Evolutionary conservation across 1,140 invertebrate species (phyloP).

Genomic region (Hypothenemus hampei): DNA sequence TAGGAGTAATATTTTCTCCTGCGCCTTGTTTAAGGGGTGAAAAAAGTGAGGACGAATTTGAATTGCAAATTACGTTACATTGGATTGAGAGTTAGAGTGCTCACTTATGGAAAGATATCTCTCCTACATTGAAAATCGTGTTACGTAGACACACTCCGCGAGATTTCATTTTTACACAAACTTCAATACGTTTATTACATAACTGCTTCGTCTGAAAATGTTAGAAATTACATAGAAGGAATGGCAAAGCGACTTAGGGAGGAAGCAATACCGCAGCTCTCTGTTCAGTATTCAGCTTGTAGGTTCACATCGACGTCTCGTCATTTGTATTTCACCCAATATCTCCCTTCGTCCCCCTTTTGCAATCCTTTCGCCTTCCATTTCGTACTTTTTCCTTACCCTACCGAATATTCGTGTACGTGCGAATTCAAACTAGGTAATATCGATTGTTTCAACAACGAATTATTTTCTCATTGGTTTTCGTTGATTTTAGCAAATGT

Average conservation of each 20-base stretch:
- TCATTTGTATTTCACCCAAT: constrained; percentile 39
- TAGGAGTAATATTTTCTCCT: not conserved
- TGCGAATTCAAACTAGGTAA: constrained; percentile 29
- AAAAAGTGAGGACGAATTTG: constrained; percentile 10
- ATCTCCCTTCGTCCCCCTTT: constrained; percentile 32
- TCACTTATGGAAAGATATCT: constrained; percentile 19
- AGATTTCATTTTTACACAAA: constrained; percentile 31
- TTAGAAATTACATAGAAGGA: constrained; percentile 33
- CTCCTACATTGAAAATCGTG: constrained; percentile 21
- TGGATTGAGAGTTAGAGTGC: constrained; percentile 14
- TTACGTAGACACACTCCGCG: constrained; percentile 24
- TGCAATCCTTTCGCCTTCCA: constrained; percentile 26
- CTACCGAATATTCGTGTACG: constrained; percentile 32
- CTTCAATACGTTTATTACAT: constrained; percentile 27
- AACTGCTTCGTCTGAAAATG: constrained; percentile 29
- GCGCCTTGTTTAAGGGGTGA: not conserved
- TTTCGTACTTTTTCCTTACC: constrained; percentile 22
- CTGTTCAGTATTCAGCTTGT: constrained; percentile 36
- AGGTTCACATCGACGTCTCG: constrained; percentile 36
- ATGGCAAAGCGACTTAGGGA: constrained; percentile 29
- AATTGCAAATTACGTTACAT: constrained; percentile 13
- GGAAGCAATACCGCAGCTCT: constrained; percentile 30
- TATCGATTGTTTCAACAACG: no score
- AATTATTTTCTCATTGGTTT: no score
- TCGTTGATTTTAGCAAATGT: no score